phyloP scores from a whole-genome alignment of 2,797 vertebrate genomes.

The Macrochelys suwanniensis region DNA sequence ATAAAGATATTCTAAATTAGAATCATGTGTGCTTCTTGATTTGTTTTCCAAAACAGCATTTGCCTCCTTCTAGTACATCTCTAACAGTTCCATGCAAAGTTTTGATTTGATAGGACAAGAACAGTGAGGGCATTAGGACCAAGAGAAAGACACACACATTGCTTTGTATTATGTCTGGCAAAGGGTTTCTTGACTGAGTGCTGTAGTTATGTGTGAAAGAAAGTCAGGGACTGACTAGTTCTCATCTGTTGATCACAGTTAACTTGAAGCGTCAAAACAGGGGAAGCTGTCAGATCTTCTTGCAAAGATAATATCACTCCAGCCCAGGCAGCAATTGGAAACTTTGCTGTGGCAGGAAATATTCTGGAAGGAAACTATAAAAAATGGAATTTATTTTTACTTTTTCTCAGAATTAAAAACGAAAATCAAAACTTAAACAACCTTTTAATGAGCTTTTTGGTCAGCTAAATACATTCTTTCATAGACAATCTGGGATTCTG shows the following conservation, averaged over 20 bases:
- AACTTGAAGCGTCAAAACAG: slow-evolving; percentile 74
- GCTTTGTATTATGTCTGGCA: slow-evolving; percentile 81
- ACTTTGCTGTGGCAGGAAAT: slow-evolving; percentile 56
- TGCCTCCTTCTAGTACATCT: slow-evolving; percentile 40
- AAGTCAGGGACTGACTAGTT: slow-evolving; percentile 78
- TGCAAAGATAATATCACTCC: slow-evolving; percentile 43
- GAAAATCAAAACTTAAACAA: slow-evolving; percentile 26
- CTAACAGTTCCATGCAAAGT: slow-evolving; percentile 33
- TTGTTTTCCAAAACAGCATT: slow-evolving; percentile 10
- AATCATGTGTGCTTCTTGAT: slow-evolving; percentile 25
- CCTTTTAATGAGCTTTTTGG: slow-evolving; percentile 28
- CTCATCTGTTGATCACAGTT: slow-evolving; percentile 83
- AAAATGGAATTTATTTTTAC: slow-evolving; percentile 50
- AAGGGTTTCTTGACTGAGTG: slow-evolving; percentile 72
- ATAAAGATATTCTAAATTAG: neutral
- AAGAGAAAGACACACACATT: slow-evolving; percentile 65
- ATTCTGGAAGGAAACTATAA: slow-evolving; percentile 56
- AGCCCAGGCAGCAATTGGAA: slow-evolving; percentile 45
- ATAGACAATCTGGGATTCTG: slow-evolving; percentile 30
- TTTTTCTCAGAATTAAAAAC: slow-evolving; percentile 48
- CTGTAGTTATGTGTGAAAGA: slow-evolving; percentile 78
- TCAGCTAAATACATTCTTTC: slow-evolving; percentile 24
- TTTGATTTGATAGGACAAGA: slow-evolving; percentile 73
- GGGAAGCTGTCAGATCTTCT: slow-evolving; percentile 73
- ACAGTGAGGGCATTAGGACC: slow-evolving; percentile 85